Base-by-base conservation (phyloP, 2,888 invertebrate species). In the Norana najaformis region DNA sequence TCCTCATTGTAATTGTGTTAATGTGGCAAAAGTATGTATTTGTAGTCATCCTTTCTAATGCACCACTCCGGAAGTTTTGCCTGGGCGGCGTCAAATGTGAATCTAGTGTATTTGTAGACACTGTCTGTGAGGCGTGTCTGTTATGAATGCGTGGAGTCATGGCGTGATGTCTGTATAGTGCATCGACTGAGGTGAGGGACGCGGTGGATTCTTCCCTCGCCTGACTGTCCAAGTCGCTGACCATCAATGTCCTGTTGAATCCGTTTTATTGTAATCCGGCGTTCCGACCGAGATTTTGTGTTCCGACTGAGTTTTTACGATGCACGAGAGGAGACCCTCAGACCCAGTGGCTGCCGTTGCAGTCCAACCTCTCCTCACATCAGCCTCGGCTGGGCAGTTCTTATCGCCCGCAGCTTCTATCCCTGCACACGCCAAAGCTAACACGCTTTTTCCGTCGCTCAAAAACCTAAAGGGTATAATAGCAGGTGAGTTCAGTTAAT, bases 401-500 rank as follows among this genome's bases (percentile, higher is more conserved):
- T n/a, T 35, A 34, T 16, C 83, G 34, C 14, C 83, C 8, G 11
- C 83, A 14, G 35, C 35, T 1, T 20, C 83, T 83, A 35, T 35
- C 35, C 37, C 36, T 20, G 30, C 36, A 3, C 85, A 16, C 35
- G 35, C 20, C 83, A 83, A 36, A 36, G 5, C 35, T 36, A n/a
- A 23, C 89, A 89, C 89, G 30, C 11, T 82, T 30, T 69, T 89
- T 14, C 89, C 89, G 38, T 30, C 39, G 34, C 2, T 38, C 0
- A 89, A 89, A 34, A 89, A 36, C 35, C 30, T 89, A 14, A 90
- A 90, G 88, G 90, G 90, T 53, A 90, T 90, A 47, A 69, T 90
- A 35, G 90, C 90, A 34, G 90, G 90, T 89, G 85, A 89, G 89
- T 88, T 35, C 18, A 20, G 20, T 16, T 47, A 23, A 47, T 23